Conservation (phyloP, 64 coral and sea anemone genomes). For the Trachythela sp. region DNA sequence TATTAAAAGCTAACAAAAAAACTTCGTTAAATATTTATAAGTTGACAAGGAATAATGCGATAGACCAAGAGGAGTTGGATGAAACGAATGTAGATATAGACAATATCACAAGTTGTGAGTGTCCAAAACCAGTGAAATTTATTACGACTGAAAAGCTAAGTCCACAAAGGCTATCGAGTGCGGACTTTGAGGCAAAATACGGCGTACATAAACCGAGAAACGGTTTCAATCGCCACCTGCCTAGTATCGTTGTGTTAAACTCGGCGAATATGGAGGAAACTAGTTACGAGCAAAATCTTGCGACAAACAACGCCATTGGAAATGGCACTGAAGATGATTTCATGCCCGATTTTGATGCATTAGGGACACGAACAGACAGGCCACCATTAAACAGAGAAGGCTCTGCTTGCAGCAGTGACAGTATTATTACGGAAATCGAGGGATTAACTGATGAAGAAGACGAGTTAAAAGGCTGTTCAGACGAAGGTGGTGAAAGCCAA, state of each 20-base stretch:
- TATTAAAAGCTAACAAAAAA: background rate
- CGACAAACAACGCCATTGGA: background rate
- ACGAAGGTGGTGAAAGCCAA: background rate
- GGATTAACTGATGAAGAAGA: background rate
- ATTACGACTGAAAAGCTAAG: background rate
- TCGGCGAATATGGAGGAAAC: background rate
- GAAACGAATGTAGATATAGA: background rate
- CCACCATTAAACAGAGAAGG: background rate
- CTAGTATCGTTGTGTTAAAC: background rate
- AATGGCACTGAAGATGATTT: background rate
- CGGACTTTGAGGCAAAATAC: background rate
- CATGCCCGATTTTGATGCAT: background rate
- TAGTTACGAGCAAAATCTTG: background rate
- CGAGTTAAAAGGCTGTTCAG: background rate
- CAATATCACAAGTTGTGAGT: background rate
- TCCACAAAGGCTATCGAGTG: background rate
- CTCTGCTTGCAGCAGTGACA: background rate
- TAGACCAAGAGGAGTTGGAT: background rate
- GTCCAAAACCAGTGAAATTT: background rate
- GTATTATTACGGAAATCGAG: constrained; percentile 18
- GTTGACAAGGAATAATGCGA: background rate
- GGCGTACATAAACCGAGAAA: background rate
- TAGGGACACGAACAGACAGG: background rate
- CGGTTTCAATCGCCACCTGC: constrained; percentile 5
- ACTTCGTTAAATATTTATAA: constrained; percentile 31